Evolutionary conservation across 2,113 vertebrate species (phyloP), one percentile per base, ranked within the genome.

Genomic region (Seriola dumerili): DNA sequence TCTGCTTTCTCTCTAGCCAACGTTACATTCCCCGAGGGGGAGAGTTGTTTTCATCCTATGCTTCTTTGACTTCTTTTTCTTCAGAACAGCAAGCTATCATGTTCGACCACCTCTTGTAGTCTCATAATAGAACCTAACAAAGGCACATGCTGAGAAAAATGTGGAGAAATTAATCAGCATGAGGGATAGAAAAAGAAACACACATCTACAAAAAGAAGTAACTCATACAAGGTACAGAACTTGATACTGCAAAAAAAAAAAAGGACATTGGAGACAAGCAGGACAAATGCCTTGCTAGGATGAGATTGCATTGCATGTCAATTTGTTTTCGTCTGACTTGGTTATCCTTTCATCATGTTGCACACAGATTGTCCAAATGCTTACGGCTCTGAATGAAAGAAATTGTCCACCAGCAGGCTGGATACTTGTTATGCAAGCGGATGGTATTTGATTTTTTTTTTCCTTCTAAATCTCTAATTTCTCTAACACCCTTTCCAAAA

Each of bases 401-500:
- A 34, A 59, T 3, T 61, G 57, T 38, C 48, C 63, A 57, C 19
- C 21, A 62, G 67, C 40, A 62, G 44, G 25, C 77, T 42, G 40
- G 12, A 72, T 66, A 36, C 46, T 70, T 80, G 79, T 79, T 67
- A 85, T 71, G 78, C 57, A 85, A 87, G 68, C 3, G 13, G 61
- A 88, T 75, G 68, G 14, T 59, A 64, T 81, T 54, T 68, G 25
- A 72, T 68, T 65, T 67, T 21, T 42, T 63, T 74, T 77, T 44
- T 36, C 29, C 29, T 21, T 36, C 34, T 13, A 50, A 70, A 70
- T 84, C 83, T 86, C 57, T 79, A 80, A 87, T 87, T 90, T 88
- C 32, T 86, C 73, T 38, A 84, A 85, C 80, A 82, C 84, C 77
- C 76, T 64, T 77, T 91, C 88, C 63, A 76, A 87, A 93, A 91